Base-by-base conservation (phyloP, 2,113 vertebrate genomes). In the Beaufortia kweichowensis region DNA sequence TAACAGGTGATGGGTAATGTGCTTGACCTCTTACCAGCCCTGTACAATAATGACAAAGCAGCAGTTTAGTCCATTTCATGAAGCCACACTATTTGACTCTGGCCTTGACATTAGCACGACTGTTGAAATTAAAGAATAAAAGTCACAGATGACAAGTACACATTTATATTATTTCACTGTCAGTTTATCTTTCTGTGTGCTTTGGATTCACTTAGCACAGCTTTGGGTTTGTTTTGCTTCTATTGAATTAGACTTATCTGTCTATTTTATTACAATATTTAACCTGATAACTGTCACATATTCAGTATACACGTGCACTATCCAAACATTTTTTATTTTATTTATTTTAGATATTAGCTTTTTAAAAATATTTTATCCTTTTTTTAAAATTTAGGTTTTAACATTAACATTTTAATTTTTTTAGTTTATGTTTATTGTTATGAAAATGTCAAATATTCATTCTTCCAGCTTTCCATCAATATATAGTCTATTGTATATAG, bases 31-130 rank as follows among this genome's bases (percentile, higher is more conserved):
- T 71, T n/a, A 77, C 85, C 15, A 68, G 83, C 77, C 74, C 57
- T 76, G 64, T 75, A 85, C 78, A 85, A 90, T 90, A 89, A 89
- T 89, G 87, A 86, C 83, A 62, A 72, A 81, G 86, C 85, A 83
- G 76, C 29, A 17, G 87, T 86, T 89, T 86, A 82, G 33, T 35
- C 10, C 50, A 80, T 89, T 85, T 90, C 85, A 91, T 88, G 83
- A 86, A 85, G 84, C 82, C 84, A 80, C 85, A 83, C 81, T 86
- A 88, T 87, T 67, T 80, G 79, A 85, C 78, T 72, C 60, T 76
- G 83, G 77, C 79, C 26, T 79, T 9, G 19, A 35, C 81, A 86
- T 85, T 81, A 82, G 60, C 76, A 62, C 53, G 56, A 61, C 77
- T 70, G 75, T 82, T 82, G 15, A 75, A 81, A 85, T 84, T 82